A percentile compares a stretch with the other conserved stretches of the same genome.
Evolutionary conservation across 1,140 invertebrate genomes (phyloP).

Genomic region (Berghia stephanieae): DNA sequence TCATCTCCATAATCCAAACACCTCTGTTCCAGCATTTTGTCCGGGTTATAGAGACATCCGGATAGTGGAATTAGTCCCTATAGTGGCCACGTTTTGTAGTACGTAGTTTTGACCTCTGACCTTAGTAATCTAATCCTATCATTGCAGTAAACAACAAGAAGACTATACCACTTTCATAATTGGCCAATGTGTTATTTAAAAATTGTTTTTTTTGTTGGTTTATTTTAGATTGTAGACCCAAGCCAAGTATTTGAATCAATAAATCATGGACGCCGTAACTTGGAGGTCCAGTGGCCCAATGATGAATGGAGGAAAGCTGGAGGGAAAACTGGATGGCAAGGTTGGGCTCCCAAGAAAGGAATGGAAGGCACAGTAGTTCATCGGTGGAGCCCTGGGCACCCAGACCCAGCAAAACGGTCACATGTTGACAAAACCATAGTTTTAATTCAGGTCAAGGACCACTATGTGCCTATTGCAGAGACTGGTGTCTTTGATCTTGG

Average conservation of each 20-base stretch:
- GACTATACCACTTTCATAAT: too few relatives aligned
- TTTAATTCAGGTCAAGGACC: constrained; percentile 90
- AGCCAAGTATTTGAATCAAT: constrained; percentile 88
- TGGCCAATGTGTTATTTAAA: background rate
- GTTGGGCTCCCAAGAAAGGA: constrained; percentile 87
- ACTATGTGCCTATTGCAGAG: constrained; percentile 92
- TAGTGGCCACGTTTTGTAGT: too few relatives aligned
- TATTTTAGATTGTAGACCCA: constrained; percentile 77
- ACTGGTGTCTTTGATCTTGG: constrained; percentile 82
- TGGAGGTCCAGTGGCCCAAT: constrained; percentile 92
- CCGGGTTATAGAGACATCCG: too few relatives aligned
- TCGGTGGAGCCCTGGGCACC: constrained; percentile 89
- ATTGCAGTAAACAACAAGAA: too few relatives aligned
- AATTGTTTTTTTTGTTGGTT: background rate
- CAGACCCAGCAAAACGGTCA: constrained; percentile 83
- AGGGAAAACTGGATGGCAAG: constrained; percentile 85
- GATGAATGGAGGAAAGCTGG: constrained; percentile 85
- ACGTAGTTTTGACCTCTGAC: too few relatives aligned
- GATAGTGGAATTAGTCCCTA: too few relatives aligned
- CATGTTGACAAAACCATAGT: constrained; percentile 90
- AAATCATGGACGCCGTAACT: constrained; percentile 83
- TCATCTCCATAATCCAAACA: too few relatives aligned
- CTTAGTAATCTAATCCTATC: too few relatives aligned
- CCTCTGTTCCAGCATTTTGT: too few relatives aligned
- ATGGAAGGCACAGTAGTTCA: constrained; percentile 94